phyloP scores from a whole-genome alignment of 2,113 vertebrate species.

The Myrmecophaga tridactyla region DNA sequence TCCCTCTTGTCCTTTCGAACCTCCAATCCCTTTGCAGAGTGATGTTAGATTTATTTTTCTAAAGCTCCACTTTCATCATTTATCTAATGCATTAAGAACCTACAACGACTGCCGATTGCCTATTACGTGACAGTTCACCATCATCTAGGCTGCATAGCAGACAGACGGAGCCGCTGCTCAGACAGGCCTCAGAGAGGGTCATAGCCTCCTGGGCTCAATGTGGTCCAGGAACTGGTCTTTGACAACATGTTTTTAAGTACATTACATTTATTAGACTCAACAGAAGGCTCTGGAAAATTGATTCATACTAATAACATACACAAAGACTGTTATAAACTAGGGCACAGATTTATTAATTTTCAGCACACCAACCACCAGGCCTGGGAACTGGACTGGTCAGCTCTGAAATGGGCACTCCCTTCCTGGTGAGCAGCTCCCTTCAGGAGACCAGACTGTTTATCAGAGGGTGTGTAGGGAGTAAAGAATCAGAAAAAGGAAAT shows the following conservation, averaged over 20 bases:
- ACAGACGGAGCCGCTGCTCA: not conserved
- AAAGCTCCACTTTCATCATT: not conserved
- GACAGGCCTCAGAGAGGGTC: not conserved
- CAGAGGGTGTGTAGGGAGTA: conserved; percentile 66
- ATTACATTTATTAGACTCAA: not conserved
- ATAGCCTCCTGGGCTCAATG: not conserved
- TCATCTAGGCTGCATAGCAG: not conserved
- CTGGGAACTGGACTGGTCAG: conserved; percentile 60
- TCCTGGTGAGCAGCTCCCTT: conserved; percentile 68
- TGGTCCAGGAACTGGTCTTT: not conserved
- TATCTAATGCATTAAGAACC: not conserved
- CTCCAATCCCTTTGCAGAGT: not conserved
- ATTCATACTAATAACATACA: conserved; percentile 63
- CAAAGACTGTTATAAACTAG: not conserved
- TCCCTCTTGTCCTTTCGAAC: not conserved
- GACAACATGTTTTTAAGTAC: not conserved
- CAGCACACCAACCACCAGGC: not conserved
- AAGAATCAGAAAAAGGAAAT: conserved; percentile 70
- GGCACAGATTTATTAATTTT: conserved; percentile 36
- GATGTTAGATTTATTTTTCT: not conserved
- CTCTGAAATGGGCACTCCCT: conserved; percentile 66
- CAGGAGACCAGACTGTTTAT: conserved; percentile 70
- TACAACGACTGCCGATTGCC: not conserved
- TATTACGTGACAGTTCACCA: not conserved
- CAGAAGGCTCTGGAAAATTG: conserved; percentile 36